A percentile compares a stretch with the other conserved stretches of the same genome.
Evolutionary conservation across 2,797 vertebrate genomes (phyloP).

Genomic region (Mustela erminea): DNA sequence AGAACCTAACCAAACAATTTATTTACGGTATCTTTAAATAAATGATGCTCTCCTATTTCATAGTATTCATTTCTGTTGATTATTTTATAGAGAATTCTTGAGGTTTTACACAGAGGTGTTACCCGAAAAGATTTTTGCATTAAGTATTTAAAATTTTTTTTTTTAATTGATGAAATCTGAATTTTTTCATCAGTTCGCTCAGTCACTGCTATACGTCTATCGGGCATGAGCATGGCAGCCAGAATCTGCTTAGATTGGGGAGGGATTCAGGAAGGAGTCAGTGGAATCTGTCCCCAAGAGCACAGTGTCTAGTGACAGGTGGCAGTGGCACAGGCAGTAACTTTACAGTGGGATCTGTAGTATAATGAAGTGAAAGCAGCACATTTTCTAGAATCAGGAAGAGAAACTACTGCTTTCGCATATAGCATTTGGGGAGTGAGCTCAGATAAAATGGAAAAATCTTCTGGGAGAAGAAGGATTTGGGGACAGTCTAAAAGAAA

Average conservation of each 20-base stretch:
- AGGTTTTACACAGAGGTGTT: not conserved
- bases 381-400: not conserved
- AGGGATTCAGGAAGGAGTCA: not conserved
- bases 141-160: not conserved
- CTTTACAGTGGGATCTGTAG: not conserved
- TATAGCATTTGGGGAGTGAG: not conserved
- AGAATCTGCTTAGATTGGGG: not conserved
- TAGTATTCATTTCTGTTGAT: not conserved
- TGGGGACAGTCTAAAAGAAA: not conserved
- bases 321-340: fast-evolving
- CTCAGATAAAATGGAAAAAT: not conserved
- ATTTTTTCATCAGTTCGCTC: not conserved
- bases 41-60: not conserved
- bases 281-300: not conserved
- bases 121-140: not conserved
- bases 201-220: not conserved
- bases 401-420: not conserved
- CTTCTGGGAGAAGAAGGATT: not conserved
- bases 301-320: not conserved
- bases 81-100: not conserved
- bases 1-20: not conserved
- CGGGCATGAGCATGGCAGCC: not conserved
- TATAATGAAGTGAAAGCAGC: not conserved
- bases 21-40: not conserved
- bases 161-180: not conserved